Conservation (phyloP, 2,113 vertebrate species). For the Cervus canadensis region DNA sequence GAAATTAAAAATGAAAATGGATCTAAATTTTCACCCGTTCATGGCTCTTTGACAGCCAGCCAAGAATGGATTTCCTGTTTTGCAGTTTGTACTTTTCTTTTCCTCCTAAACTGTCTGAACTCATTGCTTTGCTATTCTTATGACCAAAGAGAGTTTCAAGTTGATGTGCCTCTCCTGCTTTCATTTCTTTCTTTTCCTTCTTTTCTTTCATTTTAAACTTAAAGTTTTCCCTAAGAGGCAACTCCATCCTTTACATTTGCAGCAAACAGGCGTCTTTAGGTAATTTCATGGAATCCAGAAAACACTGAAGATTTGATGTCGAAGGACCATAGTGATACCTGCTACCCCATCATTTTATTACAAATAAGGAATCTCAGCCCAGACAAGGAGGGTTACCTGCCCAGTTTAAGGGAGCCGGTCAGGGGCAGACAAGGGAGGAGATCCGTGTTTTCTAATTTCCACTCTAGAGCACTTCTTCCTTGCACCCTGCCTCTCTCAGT, state of each 20-base stretch:
- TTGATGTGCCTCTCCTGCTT: conserved; percentile 18
- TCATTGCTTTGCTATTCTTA: conserved; percentile 46
- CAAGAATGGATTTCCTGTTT: conserved; percentile 73
- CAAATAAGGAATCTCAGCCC: background rate
- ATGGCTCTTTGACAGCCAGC: conserved; percentile 51
- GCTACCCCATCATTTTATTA: background rate
- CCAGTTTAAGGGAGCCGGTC: background rate
- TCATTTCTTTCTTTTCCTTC: background rate
- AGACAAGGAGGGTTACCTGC: background rate
- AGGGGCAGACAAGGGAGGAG: background rate
- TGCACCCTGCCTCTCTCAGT: background rate
- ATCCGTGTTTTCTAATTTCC: background rate
- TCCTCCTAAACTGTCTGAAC: conserved; percentile 44
- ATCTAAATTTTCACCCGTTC: background rate
- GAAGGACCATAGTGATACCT: background rate
- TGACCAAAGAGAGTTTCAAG: conserved; percentile 22
- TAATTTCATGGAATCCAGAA: background rate
- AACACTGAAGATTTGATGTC: background rate
- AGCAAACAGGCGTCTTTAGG: background rate
- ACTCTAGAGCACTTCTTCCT: background rate
- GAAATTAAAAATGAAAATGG: conserved; percentile 29
- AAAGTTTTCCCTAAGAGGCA: background rate
- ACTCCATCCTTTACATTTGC: background rate
- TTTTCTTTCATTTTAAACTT: conserved; percentile 39
- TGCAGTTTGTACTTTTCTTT: conserved; percentile 59